phyloP scores from a whole-genome alignment of 2,113 vertebrate species.

The Dicaeum eximium region DNA sequence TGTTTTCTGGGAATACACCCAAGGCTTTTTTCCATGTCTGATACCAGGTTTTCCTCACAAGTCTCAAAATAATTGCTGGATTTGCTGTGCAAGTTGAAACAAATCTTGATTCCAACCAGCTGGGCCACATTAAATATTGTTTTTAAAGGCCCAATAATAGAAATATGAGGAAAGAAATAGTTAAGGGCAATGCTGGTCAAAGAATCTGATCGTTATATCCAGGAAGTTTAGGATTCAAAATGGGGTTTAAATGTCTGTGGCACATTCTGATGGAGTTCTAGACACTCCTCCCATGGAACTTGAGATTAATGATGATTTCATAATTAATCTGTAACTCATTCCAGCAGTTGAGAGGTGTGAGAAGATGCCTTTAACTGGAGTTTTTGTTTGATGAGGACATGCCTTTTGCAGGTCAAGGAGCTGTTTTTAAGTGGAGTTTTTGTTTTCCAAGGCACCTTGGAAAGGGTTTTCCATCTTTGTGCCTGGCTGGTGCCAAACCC shows the following conservation, averaged over 20 bases:
- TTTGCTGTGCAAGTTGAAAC: background rate
- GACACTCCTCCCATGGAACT: background rate
- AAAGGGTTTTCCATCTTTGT: background rate
- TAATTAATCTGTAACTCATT: background rate
- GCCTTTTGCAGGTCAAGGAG: background rate
- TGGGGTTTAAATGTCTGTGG: background rate
- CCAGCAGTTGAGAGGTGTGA: background rate
- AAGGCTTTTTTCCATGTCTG: background rate
- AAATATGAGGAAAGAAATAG: background rate
- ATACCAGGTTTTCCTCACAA: background rate
- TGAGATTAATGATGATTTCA: background rate
- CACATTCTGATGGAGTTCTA: fast-evolving
- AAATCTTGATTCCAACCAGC: background rate
- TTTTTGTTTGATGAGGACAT: background rate
- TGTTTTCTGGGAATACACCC: background rate
- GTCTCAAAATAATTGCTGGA: background rate
- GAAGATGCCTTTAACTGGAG: background rate
- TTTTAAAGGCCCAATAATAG: background rate
- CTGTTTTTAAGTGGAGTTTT: background rate
- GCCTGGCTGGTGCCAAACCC: background rate
- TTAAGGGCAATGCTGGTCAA: background rate
- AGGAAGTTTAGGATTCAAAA: background rate
- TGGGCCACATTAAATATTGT: background rate
- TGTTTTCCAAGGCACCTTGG: background rate
- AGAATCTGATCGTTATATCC: background rate